Evolutionary conservation across 2,113 vertebrate species (phyloP).

Genomic region (Procavia capensis): DNA sequence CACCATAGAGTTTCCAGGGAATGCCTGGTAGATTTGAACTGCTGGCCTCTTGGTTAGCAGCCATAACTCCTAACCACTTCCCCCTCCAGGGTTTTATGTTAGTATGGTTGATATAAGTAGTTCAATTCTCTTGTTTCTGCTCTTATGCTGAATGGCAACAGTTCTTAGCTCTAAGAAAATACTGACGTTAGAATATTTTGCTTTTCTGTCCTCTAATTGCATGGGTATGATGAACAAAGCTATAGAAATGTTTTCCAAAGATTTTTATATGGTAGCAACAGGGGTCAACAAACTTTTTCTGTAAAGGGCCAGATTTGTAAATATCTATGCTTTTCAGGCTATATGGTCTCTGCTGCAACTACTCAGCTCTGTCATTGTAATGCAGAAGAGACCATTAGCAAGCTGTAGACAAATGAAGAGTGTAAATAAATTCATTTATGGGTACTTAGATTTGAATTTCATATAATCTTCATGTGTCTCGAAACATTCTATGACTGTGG

Average conservation of each 20-base stretch:
- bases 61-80: no score
- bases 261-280: background rate
- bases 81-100: no score
- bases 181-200: background rate
- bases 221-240: background rate
- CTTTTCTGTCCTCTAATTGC: background rate
- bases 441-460: conserved; percentile 2
- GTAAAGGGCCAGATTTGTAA: background rate
- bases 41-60: no score
- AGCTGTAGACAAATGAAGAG: background rate
- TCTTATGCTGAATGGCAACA: background rate
- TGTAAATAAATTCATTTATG: background rate
- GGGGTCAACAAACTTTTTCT: background rate
- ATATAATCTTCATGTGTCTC: background rate
- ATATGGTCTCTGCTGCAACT: background rate
- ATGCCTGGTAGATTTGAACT: no score
- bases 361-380: background rate
- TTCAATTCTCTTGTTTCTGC: background rate
- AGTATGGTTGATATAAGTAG: background rate
- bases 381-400: background rate
- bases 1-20: no score
- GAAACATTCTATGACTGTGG: conserved; percentile 28
- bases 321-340: background rate
- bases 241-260: conserved; percentile 29
- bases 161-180: conserved; percentile 6